Evolutionary conservation across 1,140 invertebrate genomes (phyloP), one percentile per base, ranked within the genome.

Genomic region (Himalopsyche phryganea): DNA sequence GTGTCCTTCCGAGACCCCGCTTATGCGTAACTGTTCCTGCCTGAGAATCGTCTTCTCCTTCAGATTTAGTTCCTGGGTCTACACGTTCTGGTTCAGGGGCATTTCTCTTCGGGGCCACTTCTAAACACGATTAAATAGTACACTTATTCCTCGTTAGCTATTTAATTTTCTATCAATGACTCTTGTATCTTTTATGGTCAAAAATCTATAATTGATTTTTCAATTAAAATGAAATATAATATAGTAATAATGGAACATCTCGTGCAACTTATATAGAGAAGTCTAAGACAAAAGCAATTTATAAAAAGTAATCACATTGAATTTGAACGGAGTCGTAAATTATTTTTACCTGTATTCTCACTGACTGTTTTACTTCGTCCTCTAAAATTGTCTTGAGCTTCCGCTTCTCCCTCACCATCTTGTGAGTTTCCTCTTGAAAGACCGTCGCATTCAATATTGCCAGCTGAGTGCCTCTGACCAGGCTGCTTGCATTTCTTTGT

Each of bases 321-420:
- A n/a, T n/a, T n/a, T n/a, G n/a, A n/a, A n/a, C n/a, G n/a, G n/a
- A n/a, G n/a, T n/a, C n/a, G n/a, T 40, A 36, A 5, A 20, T 53
- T 28, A 9, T 45, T 65, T 72, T 82, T 70, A 90, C 89, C 88
- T 66, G 82, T 80, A 36, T 83, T 81, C 72, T 96, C 92, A 60
- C 90, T 90, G 59, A 95, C 82, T 0, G 92, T 95, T 80, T 92
- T 94, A 76, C 92, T 94, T 58, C 93, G 81, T 54, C 85, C 84
- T 63, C 92, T 83, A 75, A 95, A 94, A 59, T 79, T 80, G 13
- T 75, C 68, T 32, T 80, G 76, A 52, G 78, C 66, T 23, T 80
- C 79, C 58, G 75, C 73, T 58, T 80, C 79, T 5, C 80, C 80
- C 2, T 71, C 71, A 5, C 23, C 23, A 48, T 82, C 81, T 61